Base-by-base conservation (phyloP, 2,888 invertebrate genomes). In the Pterostichus madidus region DNA sequence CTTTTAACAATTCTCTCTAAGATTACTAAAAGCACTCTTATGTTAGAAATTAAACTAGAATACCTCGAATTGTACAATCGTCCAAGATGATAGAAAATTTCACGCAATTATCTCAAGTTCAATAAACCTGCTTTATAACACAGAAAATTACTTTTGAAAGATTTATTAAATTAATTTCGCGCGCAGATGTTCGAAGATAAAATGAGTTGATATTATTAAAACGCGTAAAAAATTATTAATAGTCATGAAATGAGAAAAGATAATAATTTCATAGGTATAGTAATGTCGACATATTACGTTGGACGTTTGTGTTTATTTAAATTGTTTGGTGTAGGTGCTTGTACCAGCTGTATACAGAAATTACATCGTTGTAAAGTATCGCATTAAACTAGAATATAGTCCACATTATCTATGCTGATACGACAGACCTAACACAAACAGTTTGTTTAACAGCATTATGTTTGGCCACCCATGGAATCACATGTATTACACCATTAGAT, bases 281-380 rank as follows among this genome's bases (percentile, higher is more conserved):
- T 39, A 64, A 64, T 64, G 64, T 64, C 64, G 24, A 64, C 13
- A 64, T 35, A 32, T 13, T 59, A 31, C 24, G 35, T 32, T 64
- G n/a, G 64, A 35, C 13, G 64, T 56, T 8, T 39, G 44, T 71
- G 68, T 71, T 71, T 71, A 71, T 71, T 71, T 71, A 44, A 71
- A 71, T 39, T 7, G 44, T 13, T 64, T 64, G 35, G 68, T 71
- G 68, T 71, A 71, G 68, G 68, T 64, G 64, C 64, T 13, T 7
- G 68, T 71, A 71, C 68, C 15, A 15, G 15, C 44, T 17, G 68
- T 44, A 44, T 32, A 71, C 24, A 44, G 68, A 44, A 71, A 71
- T 71, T 71, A 71, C 44, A 44, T 44, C 68, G 68, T 13, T 71
- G 68, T 71, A 71, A 71, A 71, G 68, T 71, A 71, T 71, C 68